Conservation (phyloP, 1,140 invertebrate genomes). For the Pseudomyrmex flavicornis region DNA sequence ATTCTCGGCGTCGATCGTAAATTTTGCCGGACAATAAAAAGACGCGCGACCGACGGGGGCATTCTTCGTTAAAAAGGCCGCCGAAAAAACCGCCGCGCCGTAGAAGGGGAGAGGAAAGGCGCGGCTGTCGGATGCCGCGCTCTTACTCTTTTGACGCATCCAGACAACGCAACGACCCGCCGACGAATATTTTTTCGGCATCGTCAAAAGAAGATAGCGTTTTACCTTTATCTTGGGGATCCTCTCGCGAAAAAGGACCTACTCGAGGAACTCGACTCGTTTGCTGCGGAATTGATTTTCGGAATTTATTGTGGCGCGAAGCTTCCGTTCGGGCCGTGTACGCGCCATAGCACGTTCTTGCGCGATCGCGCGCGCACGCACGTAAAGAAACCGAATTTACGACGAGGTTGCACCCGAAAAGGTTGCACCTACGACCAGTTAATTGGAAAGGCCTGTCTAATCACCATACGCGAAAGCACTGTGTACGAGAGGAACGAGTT, state of each 20-base stretch:
- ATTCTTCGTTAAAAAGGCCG: slow-evolving; percentile 67
- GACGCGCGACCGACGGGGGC: slow-evolving; percentile 61
- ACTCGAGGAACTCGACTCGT: slow-evolving; percentile 46
- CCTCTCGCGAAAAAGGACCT: slow-evolving; percentile 21
- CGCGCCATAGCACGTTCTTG: slow-evolving; percentile 14
- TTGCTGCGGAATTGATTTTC: slow-evolving; percentile 82
- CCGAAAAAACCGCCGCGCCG: slow-evolving; percentile 28
- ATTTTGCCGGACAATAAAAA: slow-evolving; percentile 75
- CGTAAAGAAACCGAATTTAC: slow-evolving; percentile 83
- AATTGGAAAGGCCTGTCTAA: slow-evolving; percentile 81
- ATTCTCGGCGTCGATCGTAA: slow-evolving; percentile 75
- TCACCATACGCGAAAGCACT: slow-evolving; percentile 63
- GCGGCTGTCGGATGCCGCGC: slow-evolving; percentile 4
- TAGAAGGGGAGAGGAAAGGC: neutral
- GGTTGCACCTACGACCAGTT: slow-evolving; percentile 74
- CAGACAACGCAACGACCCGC: slow-evolving; percentile 33
- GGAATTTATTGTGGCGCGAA: slow-evolving; percentile 83
- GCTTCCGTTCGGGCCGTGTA: slow-evolving; percentile 80
- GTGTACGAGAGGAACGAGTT: slow-evolving; percentile 50
- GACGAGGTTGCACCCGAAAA: slow-evolving; percentile 76
- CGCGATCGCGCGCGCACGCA: slow-evolving; percentile 43
- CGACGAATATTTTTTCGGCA: slow-evolving; percentile 41
- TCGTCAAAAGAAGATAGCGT: slow-evolving; percentile 44
- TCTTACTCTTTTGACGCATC: slow-evolving; percentile 20
- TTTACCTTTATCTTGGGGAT: slow-evolving; percentile 17